Conservation (phyloP, 1,140 invertebrate genomes). For the Drosophila virilis region DNA sequence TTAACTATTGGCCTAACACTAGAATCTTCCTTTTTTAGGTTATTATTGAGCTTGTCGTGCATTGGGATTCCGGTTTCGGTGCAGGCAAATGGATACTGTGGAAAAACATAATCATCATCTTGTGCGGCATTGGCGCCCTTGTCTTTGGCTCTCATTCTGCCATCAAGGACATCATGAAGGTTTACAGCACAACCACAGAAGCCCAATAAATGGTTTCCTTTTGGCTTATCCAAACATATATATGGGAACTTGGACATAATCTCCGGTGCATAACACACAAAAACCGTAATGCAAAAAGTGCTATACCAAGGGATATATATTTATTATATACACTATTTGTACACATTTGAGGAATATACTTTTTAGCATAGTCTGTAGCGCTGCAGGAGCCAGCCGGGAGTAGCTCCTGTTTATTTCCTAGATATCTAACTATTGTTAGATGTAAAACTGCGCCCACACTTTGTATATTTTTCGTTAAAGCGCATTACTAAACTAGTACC, state of each 20-base stretch:
- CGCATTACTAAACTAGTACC: conserved; percentile 35
- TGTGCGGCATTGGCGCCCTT: conserved; percentile 91
- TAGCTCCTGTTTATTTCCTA: conserved; percentile 48
- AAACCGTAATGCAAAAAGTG: conserved; percentile 30
- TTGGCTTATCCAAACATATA: not conserved
- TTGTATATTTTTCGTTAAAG: conserved; percentile 63
- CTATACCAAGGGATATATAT: conserved; percentile 71
- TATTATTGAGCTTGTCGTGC: conserved; percentile 72
- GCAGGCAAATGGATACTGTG: conserved; percentile 89
- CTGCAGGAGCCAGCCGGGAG: conserved; percentile 15
- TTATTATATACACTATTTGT: conserved; percentile 66
- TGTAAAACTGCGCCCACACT: conserved; percentile 67
- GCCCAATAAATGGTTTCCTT: conserved; percentile 31
- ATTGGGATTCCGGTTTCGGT: conserved; percentile 89
- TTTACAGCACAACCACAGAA: conserved; percentile 67
- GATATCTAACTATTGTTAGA: conserved; percentile 79
- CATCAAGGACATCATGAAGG: conserved; percentile 88
- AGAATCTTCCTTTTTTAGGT: conserved; percentile 43
- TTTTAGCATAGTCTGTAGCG: conserved; percentile 51
- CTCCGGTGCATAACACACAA: conserved; percentile 32
- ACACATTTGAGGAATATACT: conserved; percentile 44
- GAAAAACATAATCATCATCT: conserved; percentile 90
- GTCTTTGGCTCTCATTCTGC: conserved; percentile 92
- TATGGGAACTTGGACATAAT: conserved; percentile 17
- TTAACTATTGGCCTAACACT: not conserved